Base-by-base conservation (phyloP, 2,888 invertebrate genomes). In the Tortrix viridana region DNA sequence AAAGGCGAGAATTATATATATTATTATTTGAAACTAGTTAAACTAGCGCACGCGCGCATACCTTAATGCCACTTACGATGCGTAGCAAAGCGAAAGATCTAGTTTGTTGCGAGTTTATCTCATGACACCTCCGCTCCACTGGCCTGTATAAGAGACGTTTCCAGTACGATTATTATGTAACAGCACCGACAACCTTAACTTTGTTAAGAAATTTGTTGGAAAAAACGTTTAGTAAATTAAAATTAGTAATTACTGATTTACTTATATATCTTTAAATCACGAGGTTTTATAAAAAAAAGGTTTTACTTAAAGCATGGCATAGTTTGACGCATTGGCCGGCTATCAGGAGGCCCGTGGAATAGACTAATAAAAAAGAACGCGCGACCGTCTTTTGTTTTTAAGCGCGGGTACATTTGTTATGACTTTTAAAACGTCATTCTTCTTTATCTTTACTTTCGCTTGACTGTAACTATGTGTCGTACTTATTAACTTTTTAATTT, bases 51-150 rank as follows among this genome's bases (percentile, higher is more conserved):
- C 57, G 37, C 61, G 52, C 57, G 38, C 50, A 56, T 57, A 53
- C 22, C 57, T 76, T 74, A 79, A 65, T 70, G 67, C 72, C 74
- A 76, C 72, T 73, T 72, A 77, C 69, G 65, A 61, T 71, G 70
- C 73, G 73, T 75, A 70, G 74, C 72, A 78, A 77, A 80, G 77
- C 77, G 75, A 74, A 70, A 76, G 76, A 80, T 80, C 79, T 77
- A 75, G 79, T 75, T 75, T 71, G 74, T 74, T 74, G 76, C 78
- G 81, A 82, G 83, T 86, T 84, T 85, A 82, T 80, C 85, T 82
- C 82, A 80, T 84, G 85, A 86, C 85, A 85, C 82, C 82, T 80
- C 63, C 79, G 84, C 85, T 85, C 68, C 77, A 76, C 66, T 76
- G 78, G 67, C 67, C 71, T 62, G 65, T 71, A 69, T 75, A 74